phyloP scores from a whole-genome alignment of 2,113 vertebrate genomes.

The Columbina picui region DNA sequence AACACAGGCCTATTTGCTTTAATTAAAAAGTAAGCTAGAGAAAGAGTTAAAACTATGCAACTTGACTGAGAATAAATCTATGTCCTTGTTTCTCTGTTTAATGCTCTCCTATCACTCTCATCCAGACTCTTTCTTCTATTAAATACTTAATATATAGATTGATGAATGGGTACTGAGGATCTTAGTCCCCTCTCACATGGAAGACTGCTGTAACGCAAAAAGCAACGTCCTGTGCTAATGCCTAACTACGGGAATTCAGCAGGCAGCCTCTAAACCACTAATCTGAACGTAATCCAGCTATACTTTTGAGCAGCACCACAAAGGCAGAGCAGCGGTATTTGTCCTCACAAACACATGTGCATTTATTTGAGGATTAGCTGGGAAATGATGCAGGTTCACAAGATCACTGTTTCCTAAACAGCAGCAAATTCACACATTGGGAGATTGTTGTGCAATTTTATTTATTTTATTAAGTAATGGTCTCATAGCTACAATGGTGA shows the following conservation, averaged over 20 bases:
- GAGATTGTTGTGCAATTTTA: conserved; percentile 53
- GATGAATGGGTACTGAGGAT: neutral
- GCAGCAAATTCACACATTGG: neutral
- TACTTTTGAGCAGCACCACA: neutral
- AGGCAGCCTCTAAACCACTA: neutral
- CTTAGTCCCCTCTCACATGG: neutral
- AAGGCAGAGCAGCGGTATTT: neutral
- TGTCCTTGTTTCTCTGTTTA: neutral
- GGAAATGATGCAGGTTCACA: neutral
- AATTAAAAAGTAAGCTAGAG: neutral
- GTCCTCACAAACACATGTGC: neutral
- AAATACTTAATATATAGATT: neutral
- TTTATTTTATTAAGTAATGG: conserved; percentile 78
- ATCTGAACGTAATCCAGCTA: neutral
- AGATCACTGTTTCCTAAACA: neutral
- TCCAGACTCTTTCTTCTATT: neutral
- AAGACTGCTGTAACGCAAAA: neutral
- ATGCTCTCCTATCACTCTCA: neutral
- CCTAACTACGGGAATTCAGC: neutral
- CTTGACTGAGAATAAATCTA: neutral
- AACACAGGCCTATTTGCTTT: neutral
- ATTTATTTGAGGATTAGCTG: neutral
- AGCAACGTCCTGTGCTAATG: neutral
- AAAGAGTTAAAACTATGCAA: conserved; percentile 6
- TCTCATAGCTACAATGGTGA: conserved; percentile 72